Evolutionary conservation across 2,797 vertebrate genomes (phyloP), one percentile per base, ranked within the genome.

Genomic region (Phataginus tricuspis): DNA sequence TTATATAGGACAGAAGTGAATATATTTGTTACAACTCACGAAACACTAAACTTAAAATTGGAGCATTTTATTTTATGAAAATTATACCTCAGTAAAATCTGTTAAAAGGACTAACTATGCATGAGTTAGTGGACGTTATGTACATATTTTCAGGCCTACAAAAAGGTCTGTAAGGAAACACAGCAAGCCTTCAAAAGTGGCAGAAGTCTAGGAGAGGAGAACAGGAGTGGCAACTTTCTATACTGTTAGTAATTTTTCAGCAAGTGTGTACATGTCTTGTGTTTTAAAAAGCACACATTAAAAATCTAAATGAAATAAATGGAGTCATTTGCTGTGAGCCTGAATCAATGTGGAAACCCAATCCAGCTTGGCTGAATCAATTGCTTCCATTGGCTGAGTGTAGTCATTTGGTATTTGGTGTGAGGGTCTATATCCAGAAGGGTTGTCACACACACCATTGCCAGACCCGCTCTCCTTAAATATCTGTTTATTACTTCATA

Each of bases 31-130:
- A 82, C 86, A 93, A 78, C 2, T 82, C 61, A 72, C 37, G 5
- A 80, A 80, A 86, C 18, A 84, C 19, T 69, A 88, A 25, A 69
- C 18, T 80, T 79, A 61, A 94, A 95, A 77, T 74, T 14, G 21
- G 9, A 80, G 11, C 15, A 55, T 66, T 90, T 95, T 77, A 86
- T 77, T 82, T 91, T 68, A 71, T 82, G 14, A 31, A 72, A 93
- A 25, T 88, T 63, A 27, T n/a, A 72, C 1, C 14, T 57, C 49
- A 89, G 23, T 68, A 69, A 34, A 79, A 68, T 42, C 71, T 21
- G 86, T 51, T 57, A 69, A 85, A 93, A 85, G 31, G 19, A 90
- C 27, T 92, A 1, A 23, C 34, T 74, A 4, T 51, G 7, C 21
- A 11, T 34, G 66, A 79, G 8, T 93, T 59, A 66, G 39, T 66